These are phyloP conservation scores for Gavia stellata DNA, from an alignment of 2,113 vertebrate genomes.

Conservation along the genomic window DNA sequence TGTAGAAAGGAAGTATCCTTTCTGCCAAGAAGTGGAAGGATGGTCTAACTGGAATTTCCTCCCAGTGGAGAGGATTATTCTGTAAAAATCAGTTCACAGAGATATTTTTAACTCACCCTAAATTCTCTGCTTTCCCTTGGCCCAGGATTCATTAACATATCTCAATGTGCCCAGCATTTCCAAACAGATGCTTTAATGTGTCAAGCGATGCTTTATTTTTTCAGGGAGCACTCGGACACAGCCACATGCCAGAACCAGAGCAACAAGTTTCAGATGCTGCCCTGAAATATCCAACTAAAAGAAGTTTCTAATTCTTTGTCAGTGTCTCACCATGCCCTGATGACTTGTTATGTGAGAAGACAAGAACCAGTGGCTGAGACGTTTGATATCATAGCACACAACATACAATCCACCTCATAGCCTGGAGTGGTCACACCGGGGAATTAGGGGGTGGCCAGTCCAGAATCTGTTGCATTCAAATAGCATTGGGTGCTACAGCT, in stretches of 20 bases:
- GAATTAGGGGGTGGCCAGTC: neutral
- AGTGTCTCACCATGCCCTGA: neutral
- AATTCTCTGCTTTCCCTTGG: neutral
- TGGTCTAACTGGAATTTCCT: slow-evolving; percentile 18
- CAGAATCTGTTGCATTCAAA: neutral
- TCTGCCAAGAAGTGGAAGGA: neutral
- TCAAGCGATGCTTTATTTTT: neutral
- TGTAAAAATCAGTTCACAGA: neutral
- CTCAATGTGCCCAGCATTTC: neutral
- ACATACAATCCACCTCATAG: neutral
- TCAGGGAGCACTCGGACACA: neutral
- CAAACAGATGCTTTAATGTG: neutral
- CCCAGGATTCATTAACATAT: neutral
- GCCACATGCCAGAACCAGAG: neutral
- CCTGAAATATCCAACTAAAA: neutral
- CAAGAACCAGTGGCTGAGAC: neutral
- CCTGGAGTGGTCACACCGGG: neutral
- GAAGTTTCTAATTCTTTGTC: neutral
- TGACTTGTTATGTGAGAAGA: neutral
- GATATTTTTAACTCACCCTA: slow-evolving; percentile 15
- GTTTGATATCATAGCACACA: neutral
- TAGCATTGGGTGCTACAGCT: neutral
- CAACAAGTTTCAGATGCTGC: neutral
- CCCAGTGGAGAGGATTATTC: neutral
- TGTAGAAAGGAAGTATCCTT: neutral